Base-by-base conservation (phyloP, 2,797 vertebrate species). In the Oryzias dopingdopingensis region DNA sequence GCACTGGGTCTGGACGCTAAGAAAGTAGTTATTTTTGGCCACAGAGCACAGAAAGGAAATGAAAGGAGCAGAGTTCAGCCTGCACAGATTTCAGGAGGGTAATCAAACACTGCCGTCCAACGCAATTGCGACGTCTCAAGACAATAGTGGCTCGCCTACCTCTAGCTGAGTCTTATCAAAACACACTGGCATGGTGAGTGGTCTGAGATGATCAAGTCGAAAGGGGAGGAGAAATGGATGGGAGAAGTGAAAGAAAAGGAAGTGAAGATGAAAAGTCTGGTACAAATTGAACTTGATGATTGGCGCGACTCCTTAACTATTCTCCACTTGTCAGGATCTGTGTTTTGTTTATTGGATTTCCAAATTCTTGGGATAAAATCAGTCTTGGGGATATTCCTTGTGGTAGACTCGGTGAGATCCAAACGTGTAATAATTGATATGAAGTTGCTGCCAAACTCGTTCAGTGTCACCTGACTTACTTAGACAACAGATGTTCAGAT, bases 11-110 rank as follows among this genome's bases (percentile, higher is more conserved):
- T 83, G 73, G 81, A 80, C 49, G 68, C 84, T 68, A 70, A 80
- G 79, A 78, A 79, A 82, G 80, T 59, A 18, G 76, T 80, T 90
- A 86, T 87, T 90, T 89, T 83, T 74, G 88, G 83, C 68, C 47
- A 8, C 53, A 12, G 50, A 56, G 24, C 18, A 6, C 59, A 73
- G 79, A 61, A 79, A 84, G 86, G 81, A 81, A 84, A 86, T 85
- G 80, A 86, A 79, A 72, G 69, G 53, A 80, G 81, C 83, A 70
- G 74, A 71, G 84, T 84, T 86, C 84, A 71, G 71, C 20, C 62
- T 56, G 66, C 47, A 17, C 22, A 15, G 63, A 66, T 72, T 74
- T 59, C 66, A 71, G 81, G 67, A 77, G 67, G 78, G 74, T 81
- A 83, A 83, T 85, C 77, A 76, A 85, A 85, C 72, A 79, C 65